A percentile compares a stretch with the other conserved stretches of the same genome.
Evolutionary conservation across 2,888 invertebrate species (phyloP).

Genomic region (Xylocampa areola): DNA sequence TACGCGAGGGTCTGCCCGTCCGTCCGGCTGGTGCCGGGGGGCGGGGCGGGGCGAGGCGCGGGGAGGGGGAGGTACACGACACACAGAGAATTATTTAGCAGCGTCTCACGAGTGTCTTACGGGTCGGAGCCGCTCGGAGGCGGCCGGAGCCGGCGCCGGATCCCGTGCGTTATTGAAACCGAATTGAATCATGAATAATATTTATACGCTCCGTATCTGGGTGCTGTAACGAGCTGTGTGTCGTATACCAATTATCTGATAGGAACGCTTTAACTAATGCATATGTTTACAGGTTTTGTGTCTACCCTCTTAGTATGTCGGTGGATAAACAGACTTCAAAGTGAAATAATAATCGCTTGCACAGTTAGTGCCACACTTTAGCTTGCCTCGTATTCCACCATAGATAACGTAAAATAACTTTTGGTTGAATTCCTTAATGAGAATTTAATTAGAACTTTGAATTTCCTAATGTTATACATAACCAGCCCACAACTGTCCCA

Average conservation of each 20-base stretch:
- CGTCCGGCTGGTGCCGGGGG: constrained; percentile 5
- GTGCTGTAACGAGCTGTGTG: constrained; percentile 1
- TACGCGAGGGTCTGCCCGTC: constrained; percentile 36
- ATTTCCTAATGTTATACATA: no score
- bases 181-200: constrained; percentile 60
- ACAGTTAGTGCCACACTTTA: no score
- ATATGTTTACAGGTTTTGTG: background rate
- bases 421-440: no score
- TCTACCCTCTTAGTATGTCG: background rate
- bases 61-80: constrained; percentile 20
- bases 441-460: no score
- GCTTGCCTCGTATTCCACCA: no score
- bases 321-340: background rate
- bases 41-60: background rate
- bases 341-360: background rate
- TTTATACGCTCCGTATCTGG: constrained; percentile 33
- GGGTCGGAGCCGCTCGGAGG: constrained; percentile 5
- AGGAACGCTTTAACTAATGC: background rate
- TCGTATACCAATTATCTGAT: background rate
- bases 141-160: constrained; percentile 7
- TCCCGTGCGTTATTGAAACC: constrained; percentile 54
- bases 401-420: no score
- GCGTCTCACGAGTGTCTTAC: constrained; percentile 58
- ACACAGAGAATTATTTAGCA: constrained; percentile 74
- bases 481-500: no score